These are phyloP conservation scores for Caenorhabditis sp. DNA, from an alignment of 2,888 invertebrate genomes.

Conservation along the genomic window DNA sequence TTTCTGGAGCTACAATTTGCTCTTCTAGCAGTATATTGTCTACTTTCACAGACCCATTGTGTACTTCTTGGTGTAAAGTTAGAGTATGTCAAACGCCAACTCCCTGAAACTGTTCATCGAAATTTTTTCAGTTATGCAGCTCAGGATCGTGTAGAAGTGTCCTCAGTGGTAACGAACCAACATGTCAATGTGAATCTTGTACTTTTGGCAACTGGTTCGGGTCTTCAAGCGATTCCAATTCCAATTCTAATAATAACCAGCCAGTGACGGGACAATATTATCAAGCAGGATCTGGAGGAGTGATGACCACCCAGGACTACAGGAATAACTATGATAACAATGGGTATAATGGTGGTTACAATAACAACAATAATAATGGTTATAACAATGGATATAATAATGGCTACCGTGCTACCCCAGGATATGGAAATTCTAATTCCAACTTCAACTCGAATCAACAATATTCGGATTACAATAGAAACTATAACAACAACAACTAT, in stretches of 20 bases:
- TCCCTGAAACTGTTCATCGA: not conserved
- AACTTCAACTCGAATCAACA: constrained; percentile 50
- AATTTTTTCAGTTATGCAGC: constrained; percentile 45
- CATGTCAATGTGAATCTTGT: constrained; percentile 52
- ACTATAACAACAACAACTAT: constrained; percentile 41
- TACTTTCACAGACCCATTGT: constrained; percentile 55
- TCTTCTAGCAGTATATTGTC: constrained; percentile 44
- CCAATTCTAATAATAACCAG: constrained; percentile 32
- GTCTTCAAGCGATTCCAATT: constrained; percentile 40
- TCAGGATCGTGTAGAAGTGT: constrained; percentile 50
- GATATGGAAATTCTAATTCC: constrained; percentile 44
- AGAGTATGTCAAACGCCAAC: constrained; percentile 24
- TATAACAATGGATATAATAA: constrained; percentile 31
- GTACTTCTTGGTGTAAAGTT: constrained; percentile 64
- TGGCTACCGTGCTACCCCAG: constrained; percentile 25
- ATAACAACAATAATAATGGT: constrained; percentile 11
- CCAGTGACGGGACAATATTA: constrained; percentile 49
- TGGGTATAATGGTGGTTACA: constrained; percentile 10
- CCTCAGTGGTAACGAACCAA: constrained; percentile 23
- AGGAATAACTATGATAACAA: constrained; percentile 13
- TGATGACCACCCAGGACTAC: constrained; percentile 24
- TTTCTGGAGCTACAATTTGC: constrained; percentile 30
- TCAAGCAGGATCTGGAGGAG: constrained; percentile 41
- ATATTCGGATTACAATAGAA: constrained; percentile 11
- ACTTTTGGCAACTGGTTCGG: constrained; percentile 44